phyloP scores from a whole-genome alignment of 2,888 invertebrate species.

The Ctena decussata region DNA sequence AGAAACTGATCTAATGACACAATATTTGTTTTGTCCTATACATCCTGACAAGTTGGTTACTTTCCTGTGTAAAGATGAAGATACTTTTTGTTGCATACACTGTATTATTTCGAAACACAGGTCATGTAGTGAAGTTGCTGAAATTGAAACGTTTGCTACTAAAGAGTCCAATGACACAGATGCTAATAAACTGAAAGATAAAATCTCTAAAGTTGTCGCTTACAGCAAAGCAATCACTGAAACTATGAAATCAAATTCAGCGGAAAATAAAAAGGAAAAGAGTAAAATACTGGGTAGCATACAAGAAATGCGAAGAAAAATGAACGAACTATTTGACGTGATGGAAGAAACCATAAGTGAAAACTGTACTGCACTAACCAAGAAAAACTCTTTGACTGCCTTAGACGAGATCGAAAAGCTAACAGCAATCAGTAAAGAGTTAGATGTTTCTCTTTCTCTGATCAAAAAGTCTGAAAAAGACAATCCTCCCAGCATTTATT shows the following conservation, averaged over 20 bases:
- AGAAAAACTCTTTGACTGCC: background rate
- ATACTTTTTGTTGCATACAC: background rate
- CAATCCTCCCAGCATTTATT: background rate
- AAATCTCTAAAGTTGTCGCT: background rate
- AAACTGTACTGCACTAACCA: background rate
- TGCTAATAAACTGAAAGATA: background rate
- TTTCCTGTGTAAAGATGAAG: background rate
- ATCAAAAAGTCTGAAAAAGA: too few relatives aligned
- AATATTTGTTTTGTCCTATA: background rate
- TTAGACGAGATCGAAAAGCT: background rate
- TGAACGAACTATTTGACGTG: background rate
- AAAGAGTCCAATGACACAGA: background rate
- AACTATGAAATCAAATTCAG: background rate
- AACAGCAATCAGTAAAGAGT: background rate
- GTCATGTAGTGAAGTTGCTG: background rate
- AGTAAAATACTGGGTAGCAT: background rate
- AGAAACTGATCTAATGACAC: background rate
- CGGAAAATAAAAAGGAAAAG: background rate
- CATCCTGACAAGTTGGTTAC: background rate
- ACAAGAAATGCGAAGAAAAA: background rate
- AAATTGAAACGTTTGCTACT: background rate
- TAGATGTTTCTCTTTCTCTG: background rate
- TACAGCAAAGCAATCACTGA: background rate
- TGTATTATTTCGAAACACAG: background rate
- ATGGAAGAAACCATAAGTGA: background rate